phyloP scores from a whole-genome alignment of 2,888 invertebrate species.

The Orthosia cruda region DNA sequence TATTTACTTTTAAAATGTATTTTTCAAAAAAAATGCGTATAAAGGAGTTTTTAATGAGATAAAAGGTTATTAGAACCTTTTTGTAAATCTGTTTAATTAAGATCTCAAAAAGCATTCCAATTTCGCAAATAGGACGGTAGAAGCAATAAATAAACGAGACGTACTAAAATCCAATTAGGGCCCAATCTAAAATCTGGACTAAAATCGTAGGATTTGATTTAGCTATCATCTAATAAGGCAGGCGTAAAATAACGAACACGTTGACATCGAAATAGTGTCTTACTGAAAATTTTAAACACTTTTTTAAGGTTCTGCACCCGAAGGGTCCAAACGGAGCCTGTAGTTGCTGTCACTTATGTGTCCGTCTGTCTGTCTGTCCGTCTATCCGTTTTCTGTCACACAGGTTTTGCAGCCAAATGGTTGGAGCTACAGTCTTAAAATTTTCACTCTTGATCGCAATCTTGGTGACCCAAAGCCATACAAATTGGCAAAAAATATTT shows the following conservation, averaged over 20 bases:
- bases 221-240: constrained; percentile 5
- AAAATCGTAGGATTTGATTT: constrained; percentile 26
- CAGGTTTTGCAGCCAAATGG: no score
- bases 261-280: not conserved
- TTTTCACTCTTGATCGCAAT: no score
- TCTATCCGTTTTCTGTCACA: no score
- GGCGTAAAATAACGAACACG: constrained; percentile 10
- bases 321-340: no score
- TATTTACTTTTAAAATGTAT: constrained; percentile 38
- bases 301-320: no score
- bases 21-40: constrained; percentile 17
- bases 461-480: no score
- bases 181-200: constrained; percentile 19
- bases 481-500: no score
- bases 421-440: no score
- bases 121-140: constrained; percentile 13
- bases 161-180: constrained; percentile 41
- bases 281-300: not conserved
- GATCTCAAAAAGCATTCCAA: constrained; percentile 23
- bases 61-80: constrained; percentile 9
- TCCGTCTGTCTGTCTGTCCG: no score
- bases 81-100: constrained; percentile 36
- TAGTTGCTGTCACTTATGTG: no score
- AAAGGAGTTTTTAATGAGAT: constrained; percentile 19
- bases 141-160: constrained; percentile 30